Percentiles rank a stretch among this genome's conserved stretches.
These are phyloP conservation scores for Thecocarcelia acutangulata DNA, from an alignment of 2,888 invertebrate genomes.

Conservation along the genomic window DNA sequence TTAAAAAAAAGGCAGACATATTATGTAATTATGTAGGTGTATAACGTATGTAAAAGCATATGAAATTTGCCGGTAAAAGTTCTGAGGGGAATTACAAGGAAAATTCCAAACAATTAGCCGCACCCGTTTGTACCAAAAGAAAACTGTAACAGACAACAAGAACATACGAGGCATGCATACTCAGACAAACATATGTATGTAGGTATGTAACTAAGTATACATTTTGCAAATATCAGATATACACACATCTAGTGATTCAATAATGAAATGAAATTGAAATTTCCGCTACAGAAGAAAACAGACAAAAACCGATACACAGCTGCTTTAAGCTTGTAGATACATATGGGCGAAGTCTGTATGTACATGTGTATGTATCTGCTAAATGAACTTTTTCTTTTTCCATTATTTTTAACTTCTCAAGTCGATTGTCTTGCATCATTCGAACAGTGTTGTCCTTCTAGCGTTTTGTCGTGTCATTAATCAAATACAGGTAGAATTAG, in stretches of 20 bases:
- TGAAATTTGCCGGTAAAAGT: conserved; percentile 9
- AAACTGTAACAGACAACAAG: conserved; percentile 25
- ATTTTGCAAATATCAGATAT: neutral
- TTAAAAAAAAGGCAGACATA: too few relatives aligned
- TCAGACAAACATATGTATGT: neutral
- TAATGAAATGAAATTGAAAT: conserved; percentile 51
- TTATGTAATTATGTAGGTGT: neutral
- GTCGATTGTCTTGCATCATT: conserved; percentile 36
- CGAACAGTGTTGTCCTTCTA: neutral
- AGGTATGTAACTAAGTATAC: too few relatives aligned
- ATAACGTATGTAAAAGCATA: neutral
- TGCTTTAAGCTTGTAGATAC: neutral
- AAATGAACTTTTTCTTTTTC: conserved; percentile 22
- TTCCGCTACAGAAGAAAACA: conserved; percentile 47
- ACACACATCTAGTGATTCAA: neutral
- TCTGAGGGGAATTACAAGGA: conserved; percentile 40
- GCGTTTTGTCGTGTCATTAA: neutral
- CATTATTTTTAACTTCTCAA: conserved; percentile 22
- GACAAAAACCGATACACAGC: conserved; percentile 5
- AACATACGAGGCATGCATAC: neutral
- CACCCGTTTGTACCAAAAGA: conserved; percentile 43
- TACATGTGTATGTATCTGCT: conserved; percentile 13
- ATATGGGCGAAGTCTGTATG: neutral
- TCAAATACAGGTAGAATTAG: too few relatives aligned
- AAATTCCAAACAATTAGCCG: conserved; percentile 48